Evolutionary conservation across 64 coral and sea anemone species (phyloP).

Genomic region (Trachythela sp.): DNA sequence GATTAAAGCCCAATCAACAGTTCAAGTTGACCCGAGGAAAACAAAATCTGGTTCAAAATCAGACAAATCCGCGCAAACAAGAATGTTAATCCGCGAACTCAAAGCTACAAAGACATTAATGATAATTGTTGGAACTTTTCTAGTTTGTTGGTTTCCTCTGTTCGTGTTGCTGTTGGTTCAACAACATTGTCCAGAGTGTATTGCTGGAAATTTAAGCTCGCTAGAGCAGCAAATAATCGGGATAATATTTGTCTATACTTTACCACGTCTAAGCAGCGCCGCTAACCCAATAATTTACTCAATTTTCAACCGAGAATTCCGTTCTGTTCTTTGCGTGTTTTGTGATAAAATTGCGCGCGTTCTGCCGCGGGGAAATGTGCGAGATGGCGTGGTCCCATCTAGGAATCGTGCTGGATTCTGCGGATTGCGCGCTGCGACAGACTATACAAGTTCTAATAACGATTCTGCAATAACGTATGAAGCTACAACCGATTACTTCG

Average conservation of each 20-base stretch:
- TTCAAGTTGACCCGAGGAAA: not conserved
- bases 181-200: not conserved
- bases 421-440: not conserved
- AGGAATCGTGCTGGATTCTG: not conserved
- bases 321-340: not conserved
- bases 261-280: not conserved
- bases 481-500: not conserved
- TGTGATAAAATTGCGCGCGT: not conserved
- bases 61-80: not conserved
- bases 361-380: not conserved
- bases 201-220: not conserved
- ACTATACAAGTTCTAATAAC: not conserved
- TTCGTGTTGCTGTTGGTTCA: not conserved
- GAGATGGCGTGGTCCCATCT: not conserved
- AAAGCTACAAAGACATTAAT: slow-evolving; percentile 17
- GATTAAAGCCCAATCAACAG: not conserved
- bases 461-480: not conserved
- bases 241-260: not conserved
- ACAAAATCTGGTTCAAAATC: not conserved
- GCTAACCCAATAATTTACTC: not conserved
- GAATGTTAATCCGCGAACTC: not conserved
- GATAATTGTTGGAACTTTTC: not conserved
- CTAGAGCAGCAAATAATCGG: not conserved
- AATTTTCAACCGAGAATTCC: slow-evolving; percentile 11
- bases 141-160: not conserved